These are phyloP conservation scores for Crotalus horridus DNA, from an alignment of 2,113 vertebrate species.

Conservation along the genomic window DNA sequence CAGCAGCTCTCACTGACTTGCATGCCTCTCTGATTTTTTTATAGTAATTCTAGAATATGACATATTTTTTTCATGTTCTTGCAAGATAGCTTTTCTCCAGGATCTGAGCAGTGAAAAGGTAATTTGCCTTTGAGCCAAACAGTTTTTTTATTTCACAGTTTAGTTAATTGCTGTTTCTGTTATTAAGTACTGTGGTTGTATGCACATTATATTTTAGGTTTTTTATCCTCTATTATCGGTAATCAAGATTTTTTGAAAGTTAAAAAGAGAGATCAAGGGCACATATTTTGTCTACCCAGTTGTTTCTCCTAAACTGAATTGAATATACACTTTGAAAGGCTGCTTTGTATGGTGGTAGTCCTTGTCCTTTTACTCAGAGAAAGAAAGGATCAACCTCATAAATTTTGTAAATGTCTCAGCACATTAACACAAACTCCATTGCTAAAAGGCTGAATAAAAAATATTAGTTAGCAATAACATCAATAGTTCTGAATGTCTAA, in stretches of 20 bases:
- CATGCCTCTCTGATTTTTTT: neutral
- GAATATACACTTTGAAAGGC: conserved; percentile 1
- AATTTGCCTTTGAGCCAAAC: neutral
- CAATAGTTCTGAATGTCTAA: neutral
- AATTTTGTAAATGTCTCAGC: conserved; percentile 9
- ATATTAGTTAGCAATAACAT: neutral
- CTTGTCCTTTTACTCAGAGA: neutral
- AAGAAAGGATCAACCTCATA: neutral
- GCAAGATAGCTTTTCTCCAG: neutral
- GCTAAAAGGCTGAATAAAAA: conserved; percentile 11
- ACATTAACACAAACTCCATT: neutral
- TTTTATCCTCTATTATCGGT: neutral
- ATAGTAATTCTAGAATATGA: neutral
- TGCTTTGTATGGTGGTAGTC: neutral
- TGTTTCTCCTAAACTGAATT: neutral
- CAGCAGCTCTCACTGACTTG: neutral
- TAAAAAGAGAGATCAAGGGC: neutral
- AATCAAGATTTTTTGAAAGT: neutral
- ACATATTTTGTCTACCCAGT: neutral
- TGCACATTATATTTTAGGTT: neutral
- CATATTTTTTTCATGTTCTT: neutral
- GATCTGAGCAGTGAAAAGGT: neutral
- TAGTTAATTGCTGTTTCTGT: neutral
- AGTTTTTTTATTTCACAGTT: neutral
- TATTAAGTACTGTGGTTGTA: neutral